phyloP scores from a whole-genome alignment of 2,113 vertebrate genomes.

The Eleginops maclovinus region DNA sequence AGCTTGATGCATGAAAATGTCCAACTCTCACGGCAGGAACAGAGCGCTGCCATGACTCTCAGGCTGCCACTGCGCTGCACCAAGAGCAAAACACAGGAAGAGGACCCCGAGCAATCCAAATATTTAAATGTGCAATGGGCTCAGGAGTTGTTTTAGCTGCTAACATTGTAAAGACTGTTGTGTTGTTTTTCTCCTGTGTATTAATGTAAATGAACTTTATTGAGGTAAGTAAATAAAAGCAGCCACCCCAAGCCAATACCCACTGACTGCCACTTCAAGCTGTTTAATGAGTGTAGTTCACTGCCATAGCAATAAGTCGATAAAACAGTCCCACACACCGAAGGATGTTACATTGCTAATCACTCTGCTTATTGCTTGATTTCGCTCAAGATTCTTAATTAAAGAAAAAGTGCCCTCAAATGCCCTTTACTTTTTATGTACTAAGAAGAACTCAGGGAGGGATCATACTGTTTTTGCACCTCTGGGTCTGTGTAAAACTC shows the following conservation, averaged over 20 bases:
- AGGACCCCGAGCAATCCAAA: not conserved
- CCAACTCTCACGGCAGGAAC: not conserved
- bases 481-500: not conserved
- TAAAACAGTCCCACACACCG: not conserved
- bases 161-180: too few relatives aligned
- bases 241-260: not conserved
- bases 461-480: not conserved
- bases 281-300: not conserved
- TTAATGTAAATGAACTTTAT: too few relatives aligned
- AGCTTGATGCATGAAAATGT: not conserved
- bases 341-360: not conserved
- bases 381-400: not conserved
- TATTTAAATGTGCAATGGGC: conserved; percentile 1
- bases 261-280: not conserved
- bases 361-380: not conserved
- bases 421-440: not conserved
- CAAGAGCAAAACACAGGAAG: not conserved
- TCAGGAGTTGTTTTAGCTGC: conserved; percentile 4
- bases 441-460: not conserved
- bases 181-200: too few relatives aligned
- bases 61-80: not conserved
- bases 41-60: not conserved
- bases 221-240: conserved; percentile 11
- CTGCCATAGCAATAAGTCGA: not conserved
- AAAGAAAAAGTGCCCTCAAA: not conserved